Evolutionary conservation across 2,797 vertebrate genomes (phyloP), one percentile per base, ranked within the genome.

Genomic region (Dendrocincla tyrannina): DNA sequence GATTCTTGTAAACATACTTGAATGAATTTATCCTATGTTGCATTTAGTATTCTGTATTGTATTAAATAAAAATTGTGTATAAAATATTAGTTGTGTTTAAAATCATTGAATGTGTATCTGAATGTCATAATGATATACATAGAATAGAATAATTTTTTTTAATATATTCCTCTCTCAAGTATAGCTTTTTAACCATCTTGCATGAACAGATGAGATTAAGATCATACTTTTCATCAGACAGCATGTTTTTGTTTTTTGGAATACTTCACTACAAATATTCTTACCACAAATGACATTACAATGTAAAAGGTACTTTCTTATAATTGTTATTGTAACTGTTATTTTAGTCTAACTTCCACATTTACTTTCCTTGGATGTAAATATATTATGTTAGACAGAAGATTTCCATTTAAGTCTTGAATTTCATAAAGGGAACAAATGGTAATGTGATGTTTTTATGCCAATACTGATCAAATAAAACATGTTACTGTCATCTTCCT

Each of bases 381-480:
- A 67, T 60, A 52, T 33, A 44, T 63, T 80, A 39, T 30, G 35
- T 58, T 68, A 50, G 42, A 53, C 37, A 83, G 47, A 68, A 66
- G 28, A 44, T 56, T 92, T 91, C 46, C 37, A 58, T 83, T 93
- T 79, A 68, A 86, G 58, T n/a, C 33, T 78, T 50, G 52, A 44
- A 30, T 85, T 95, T 91, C 75, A 50, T 80, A 60, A 91, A 79
- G 13, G 50, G 88, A 88, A 93, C 41, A 88, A 95, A 92, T 50
- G 17, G 23, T 92, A 89, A 88, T 85, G 63, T 74, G 83, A 74
- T 83, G 78, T 32, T 89, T 95, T 92, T 85, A 82, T 89, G 78
- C 58, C 94, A 77, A 80, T 87, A 63, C 47, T 89, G 86, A 93
- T 95, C 55, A 91, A 90, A 90, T 91, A 82, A 76, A 93, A 85